phyloP scores from a whole-genome alignment of 2,113 vertebrate species.

The Scomber japonicus region DNA sequence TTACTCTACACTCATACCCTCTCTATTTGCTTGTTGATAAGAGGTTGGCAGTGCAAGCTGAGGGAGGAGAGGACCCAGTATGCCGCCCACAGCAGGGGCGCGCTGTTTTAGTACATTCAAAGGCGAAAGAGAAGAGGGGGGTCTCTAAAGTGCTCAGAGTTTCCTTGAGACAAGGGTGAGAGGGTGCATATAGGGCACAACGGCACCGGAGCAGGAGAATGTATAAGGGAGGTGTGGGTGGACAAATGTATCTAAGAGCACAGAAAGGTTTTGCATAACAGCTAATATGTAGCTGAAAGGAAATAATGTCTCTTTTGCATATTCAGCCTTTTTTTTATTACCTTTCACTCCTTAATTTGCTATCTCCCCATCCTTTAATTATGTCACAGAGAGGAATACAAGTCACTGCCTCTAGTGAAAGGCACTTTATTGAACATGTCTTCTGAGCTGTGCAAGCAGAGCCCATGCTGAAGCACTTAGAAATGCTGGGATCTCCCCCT shows the following conservation, averaged over 20 bases:
- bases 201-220: constrained; percentile 11
- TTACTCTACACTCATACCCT: constrained; percentile 60
- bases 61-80: constrained; percentile 49
- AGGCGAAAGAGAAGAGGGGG: constrained; percentile 7
- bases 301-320: constrained; percentile 28
- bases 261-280: constrained; percentile 25
- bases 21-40: constrained; percentile 65
- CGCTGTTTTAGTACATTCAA: constrained; percentile 52
- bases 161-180: constrained; percentile 25
- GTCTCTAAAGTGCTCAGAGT: constrained; percentile 46
- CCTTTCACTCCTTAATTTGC: constrained; percentile 21
- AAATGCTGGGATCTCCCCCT: constrained; percentile 41
- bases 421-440: constrained; percentile 40
- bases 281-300: constrained; percentile 15
- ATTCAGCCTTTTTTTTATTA: constrained; percentile 11
- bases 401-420: constrained; percentile 38
- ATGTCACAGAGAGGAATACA: constrained; percentile 33
- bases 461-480: constrained; percentile 32
- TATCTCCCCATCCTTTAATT: constrained; percentile 19
- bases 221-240: constrained; percentile 27
- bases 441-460: constrained; percentile 13
- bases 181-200: constrained; percentile 8
- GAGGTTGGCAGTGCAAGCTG: constrained; percentile 54
- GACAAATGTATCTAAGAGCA: constrained; percentile 18
- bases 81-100: constrained; percentile 52